Percentiles rank a stretch among this genome's conserved stretches.
Evolutionary conservation across 2,797 vertebrate genomes (phyloP).

Genomic region (Pyrrhura leucotis): DNA sequence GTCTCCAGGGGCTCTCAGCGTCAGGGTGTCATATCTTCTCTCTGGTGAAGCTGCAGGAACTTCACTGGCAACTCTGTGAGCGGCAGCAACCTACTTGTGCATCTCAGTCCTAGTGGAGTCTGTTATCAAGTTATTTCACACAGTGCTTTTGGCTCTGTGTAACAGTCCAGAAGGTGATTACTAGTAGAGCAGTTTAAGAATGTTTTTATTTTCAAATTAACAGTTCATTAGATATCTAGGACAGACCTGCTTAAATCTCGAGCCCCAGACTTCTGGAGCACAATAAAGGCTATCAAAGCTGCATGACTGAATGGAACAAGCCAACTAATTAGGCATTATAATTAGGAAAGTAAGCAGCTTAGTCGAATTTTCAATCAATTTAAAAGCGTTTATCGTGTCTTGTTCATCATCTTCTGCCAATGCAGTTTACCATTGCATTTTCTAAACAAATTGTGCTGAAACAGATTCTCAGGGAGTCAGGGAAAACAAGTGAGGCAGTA

Average conservation of each 20-base stretch:
- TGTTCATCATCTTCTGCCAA: not conserved
- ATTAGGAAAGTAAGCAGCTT: constrained; percentile 25
- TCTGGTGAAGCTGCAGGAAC: not conserved
- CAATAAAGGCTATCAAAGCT: constrained; percentile 34
- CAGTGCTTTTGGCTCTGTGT: not conserved
- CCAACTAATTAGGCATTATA: constrained; percentile 50
- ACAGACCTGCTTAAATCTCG: not conserved
- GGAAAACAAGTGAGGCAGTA: not conserved
- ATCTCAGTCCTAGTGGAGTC: not conserved
- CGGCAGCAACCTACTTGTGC: not conserved
- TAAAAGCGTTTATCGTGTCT: not conserved
- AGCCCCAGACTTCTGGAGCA: not conserved
- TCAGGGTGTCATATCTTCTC: not conserved
- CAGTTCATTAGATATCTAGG: constrained; percentile 47
- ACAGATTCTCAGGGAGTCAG: not conserved
- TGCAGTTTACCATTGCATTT: not conserved
- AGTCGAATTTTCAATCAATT: constrained; percentile 3
- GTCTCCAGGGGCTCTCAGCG: not conserved
- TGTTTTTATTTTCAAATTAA: constrained; percentile 50
- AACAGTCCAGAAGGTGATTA: not conserved
- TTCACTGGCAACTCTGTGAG: not conserved
- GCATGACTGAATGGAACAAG: constrained; percentile 27
- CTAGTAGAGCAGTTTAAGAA: not conserved
- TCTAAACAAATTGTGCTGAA: not conserved
- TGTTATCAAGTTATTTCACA: not conserved